These are phyloP conservation scores for Odontesthes bonariensis DNA, from an alignment of 2,113 vertebrate genomes.

Conservation along the genomic window DNA sequence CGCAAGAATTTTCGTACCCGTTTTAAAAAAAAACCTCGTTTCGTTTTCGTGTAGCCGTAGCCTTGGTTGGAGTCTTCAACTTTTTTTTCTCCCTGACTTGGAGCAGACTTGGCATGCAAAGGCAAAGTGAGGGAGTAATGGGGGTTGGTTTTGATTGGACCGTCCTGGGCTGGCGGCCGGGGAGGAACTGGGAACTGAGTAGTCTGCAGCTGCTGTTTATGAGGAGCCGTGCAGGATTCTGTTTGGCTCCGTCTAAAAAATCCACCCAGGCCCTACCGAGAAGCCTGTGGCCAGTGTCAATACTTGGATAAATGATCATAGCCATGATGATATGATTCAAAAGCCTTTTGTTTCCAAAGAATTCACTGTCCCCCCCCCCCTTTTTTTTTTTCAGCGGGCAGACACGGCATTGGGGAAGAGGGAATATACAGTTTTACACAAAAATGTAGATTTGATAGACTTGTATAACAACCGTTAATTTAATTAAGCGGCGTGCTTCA, in stretches of 20 bases:
- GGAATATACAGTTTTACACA: not conserved
- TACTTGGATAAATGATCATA: conserved; percentile 70
- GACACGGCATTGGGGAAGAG: not conserved
- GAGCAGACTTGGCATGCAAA: conserved; percentile 56
- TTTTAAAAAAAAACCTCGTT: too few species aligned
- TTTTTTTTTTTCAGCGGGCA: not conserved
- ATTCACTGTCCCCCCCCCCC: not conserved
- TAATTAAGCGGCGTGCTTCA: not conserved
- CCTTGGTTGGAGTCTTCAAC: conserved; percentile 17
- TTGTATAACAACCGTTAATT: not conserved
- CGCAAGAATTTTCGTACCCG: too few species aligned
- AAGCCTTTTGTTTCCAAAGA: conserved; percentile 31
- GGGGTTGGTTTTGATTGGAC: conserved; percentile 74
- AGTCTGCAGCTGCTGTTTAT: conserved; percentile 76
- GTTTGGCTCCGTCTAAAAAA: conserved; percentile 57
- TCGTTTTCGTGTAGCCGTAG: too few species aligned
- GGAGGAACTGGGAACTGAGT: conserved; percentile 67
- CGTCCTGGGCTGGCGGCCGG: conserved; percentile 59
- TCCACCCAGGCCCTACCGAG: conserved; percentile 33
- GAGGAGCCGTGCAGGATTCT: conserved; percentile 62
- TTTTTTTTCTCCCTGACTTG: conserved; percentile 9
- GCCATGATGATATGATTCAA: conserved; percentile 41
- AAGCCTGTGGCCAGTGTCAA: conserved; percentile 67
- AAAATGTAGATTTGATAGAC: not conserved
- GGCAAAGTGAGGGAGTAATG: conserved; percentile 57